A percentile compares a stretch with the other conserved stretches of the same genome.
These are phyloP conservation scores for Malurus leucopterus DNA, from an alignment of 2,797 vertebrate species.

Conservation along the genomic window DNA sequence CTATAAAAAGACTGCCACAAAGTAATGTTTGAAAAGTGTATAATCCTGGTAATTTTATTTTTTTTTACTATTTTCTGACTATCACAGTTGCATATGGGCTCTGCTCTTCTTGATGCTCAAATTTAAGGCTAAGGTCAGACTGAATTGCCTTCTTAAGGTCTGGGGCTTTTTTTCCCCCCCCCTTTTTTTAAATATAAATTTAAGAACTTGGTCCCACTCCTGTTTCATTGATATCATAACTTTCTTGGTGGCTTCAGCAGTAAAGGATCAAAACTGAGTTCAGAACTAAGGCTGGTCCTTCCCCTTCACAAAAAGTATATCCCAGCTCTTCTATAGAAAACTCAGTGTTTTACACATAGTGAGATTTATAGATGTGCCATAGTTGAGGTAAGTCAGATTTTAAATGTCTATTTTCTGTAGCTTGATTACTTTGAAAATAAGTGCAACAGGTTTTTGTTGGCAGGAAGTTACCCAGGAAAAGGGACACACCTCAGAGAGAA, in stretches of 20 bases:
- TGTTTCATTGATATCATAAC: background rate
- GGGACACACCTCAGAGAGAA: conserved; percentile 28
- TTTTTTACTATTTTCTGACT: background rate
- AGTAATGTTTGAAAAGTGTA: background rate
- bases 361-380: background rate
- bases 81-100: background rate
- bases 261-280: background rate
- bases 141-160: background rate
- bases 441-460: background rate
- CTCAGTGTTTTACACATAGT: background rate
- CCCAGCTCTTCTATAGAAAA: background rate
- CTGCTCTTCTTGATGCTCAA: background rate
- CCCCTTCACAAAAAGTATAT: background rate
- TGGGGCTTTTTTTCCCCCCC: background rate
- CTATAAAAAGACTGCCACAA: background rate
- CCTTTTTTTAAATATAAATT: background rate
- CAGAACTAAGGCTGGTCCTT: background rate
- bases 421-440: background rate
- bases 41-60: background rate
- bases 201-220: background rate
- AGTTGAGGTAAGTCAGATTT: background rate
- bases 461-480: conserved; percentile 46
- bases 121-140: background rate
- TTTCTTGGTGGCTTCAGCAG: background rate
- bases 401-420: background rate